Percentiles rank a stretch among this genome's conserved stretches.
Conservation (phyloP, 1,140 invertebrate species). For the Drosophila sp. region DNA sequence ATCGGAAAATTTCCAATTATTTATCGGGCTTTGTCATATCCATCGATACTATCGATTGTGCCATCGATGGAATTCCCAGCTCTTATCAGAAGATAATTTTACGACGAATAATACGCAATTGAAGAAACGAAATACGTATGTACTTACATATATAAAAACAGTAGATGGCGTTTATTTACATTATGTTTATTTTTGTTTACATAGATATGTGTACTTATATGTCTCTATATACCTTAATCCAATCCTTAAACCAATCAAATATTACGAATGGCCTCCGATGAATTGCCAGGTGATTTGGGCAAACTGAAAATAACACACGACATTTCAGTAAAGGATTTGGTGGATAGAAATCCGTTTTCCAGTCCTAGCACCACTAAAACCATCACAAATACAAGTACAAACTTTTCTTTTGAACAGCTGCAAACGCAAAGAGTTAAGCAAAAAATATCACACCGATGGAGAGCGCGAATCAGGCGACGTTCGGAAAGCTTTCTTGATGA, state of each 20-base stretch:
- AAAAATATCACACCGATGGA: slow-evolving; percentile 45
- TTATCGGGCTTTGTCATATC: too few relatives aligned
- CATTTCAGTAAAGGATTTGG: slow-evolving; percentile 38
- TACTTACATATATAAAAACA: too few relatives aligned
- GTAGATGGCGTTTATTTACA: too few relatives aligned
- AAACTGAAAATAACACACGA: slow-evolving; percentile 84
- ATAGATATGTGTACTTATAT: too few relatives aligned
- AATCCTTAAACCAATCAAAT: background rate
- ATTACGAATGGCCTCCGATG: slow-evolving; percentile 52
- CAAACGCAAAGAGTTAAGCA: slow-evolving; percentile 18
- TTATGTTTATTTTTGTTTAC: too few relatives aligned
- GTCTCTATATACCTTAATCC: too few relatives aligned
- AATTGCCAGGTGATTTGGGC: slow-evolving; percentile 83
- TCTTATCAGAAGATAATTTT: too few relatives aligned
- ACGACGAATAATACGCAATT: too few relatives aligned
- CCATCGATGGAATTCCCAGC: too few relatives aligned
- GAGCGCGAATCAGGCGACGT: slow-evolving; percentile 54
- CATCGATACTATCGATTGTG: too few relatives aligned
- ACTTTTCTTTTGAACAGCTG: background rate
- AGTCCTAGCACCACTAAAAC: background rate
- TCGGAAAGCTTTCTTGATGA: slow-evolving; percentile 68
- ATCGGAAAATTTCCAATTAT: too few relatives aligned
- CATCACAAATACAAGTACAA: background rate
- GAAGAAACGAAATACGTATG: too few relatives aligned
- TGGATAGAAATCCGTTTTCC: slow-evolving; percentile 52